phyloP scores from a whole-genome alignment of 2,888 invertebrate genomes.

The Ctena decussata region DNA sequence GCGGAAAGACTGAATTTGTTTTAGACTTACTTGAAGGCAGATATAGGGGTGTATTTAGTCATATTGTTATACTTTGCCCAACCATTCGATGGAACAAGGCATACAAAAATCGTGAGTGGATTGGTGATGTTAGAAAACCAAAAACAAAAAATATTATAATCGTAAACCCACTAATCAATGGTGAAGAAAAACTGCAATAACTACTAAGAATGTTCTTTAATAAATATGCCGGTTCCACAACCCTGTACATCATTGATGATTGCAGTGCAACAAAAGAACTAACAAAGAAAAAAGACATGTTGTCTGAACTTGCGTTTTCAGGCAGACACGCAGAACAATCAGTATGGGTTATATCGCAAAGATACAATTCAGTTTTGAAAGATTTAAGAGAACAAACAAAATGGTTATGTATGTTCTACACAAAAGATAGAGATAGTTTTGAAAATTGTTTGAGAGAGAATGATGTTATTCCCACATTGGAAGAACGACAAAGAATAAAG shows the following conservation, averaged over 20 bases:
- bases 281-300: conserved; percentile 62
- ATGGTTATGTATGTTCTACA: conserved; percentile 57
- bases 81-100: conserved; percentile 49
- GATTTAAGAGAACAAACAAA: conserved; percentile 56
- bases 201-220: conserved; percentile 39
- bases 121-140: conserved; percentile 39
- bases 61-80: conserved; percentile 55
- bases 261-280: conserved; percentile 51
- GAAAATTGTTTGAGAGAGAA: conserved; percentile 64
- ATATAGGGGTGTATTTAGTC: conserved; percentile 37
- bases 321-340: conserved; percentile 51
- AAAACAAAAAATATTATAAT: conserved; percentile 44
- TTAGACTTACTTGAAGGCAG: conserved; percentile 43
- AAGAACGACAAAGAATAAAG: conserved; percentile 44
- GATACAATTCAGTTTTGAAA: conserved; percentile 61
- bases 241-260: conserved; percentile 64
- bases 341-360: conserved; percentile 64
- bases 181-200: conserved; percentile 44
- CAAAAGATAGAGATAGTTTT: conserved; percentile 54
- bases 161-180: conserved; percentile 25
- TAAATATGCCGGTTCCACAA: conserved; percentile 43
- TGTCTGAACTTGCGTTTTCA: conserved; percentile 55
- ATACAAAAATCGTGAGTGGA: conserved; percentile 36
- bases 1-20: conserved; percentile 53
- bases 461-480: conserved; percentile 53